These are phyloP conservation scores for Griposia aprilina DNA, from an alignment of 2,888 invertebrate genomes.

Conservation along the genomic window DNA sequence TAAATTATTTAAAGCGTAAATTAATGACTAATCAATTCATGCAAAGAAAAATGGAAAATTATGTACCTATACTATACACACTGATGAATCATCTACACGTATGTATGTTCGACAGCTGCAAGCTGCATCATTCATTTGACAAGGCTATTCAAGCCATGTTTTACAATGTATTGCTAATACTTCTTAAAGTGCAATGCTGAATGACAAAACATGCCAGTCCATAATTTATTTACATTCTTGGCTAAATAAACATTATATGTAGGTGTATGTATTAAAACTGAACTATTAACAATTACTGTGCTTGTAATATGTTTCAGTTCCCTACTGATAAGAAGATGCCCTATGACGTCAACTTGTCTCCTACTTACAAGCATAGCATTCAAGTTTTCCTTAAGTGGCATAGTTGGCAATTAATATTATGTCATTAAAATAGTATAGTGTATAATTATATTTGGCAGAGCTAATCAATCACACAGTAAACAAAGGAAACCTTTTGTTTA, in stretches of 20 bases:
- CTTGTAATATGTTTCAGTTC: conserved; percentile 18
- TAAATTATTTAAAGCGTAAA: conserved; percentile 27
- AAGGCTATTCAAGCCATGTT: conserved; percentile 55
- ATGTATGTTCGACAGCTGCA: conserved; percentile 40
- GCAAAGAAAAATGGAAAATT: conserved; percentile 2
- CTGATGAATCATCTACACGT: conserved; percentile 24
- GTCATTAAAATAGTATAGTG: conserved; percentile 28
- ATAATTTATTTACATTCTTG: conserved; percentile 2
- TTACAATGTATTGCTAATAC: conserved; percentile 36
- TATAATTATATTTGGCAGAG: conserved; percentile 43
- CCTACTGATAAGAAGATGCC: conserved; percentile 43
- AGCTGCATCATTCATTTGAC: conserved; percentile 43
- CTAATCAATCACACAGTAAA: conserved; percentile 41
- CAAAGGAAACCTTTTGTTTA: conserved; percentile 35
- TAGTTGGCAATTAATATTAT: conserved; percentile 38
- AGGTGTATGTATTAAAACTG: not conserved
- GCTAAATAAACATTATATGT: not conserved
- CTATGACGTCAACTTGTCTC: conserved; percentile 14
- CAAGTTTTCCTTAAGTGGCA: conserved; percentile 42
- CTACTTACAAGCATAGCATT: conserved; percentile 13
- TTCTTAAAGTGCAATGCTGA: conserved; percentile 14
- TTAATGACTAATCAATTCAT: conserved; percentile 26
- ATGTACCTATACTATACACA: conserved; percentile 6
- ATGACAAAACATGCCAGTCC: conserved; percentile 27
- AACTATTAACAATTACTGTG: not conserved